Conservation (phyloP, 1,140 invertebrate genomes). For the Papilio aristodemus region DNA sequence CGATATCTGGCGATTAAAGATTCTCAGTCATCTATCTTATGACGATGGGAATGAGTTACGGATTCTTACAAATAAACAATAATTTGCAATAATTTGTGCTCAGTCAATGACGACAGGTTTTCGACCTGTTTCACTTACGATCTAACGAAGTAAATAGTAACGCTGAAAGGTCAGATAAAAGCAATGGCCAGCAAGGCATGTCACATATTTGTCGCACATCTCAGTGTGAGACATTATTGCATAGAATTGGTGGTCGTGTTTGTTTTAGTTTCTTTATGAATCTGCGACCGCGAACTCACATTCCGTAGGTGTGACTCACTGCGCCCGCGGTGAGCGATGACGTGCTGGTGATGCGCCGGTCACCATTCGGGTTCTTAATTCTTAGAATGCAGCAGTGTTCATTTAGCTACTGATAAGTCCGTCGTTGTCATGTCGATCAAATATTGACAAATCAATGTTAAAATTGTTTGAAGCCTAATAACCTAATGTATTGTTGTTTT, state of each 20-base stretch:
- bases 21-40: no score
- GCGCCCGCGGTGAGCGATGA: neutral
- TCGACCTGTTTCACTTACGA: no score
- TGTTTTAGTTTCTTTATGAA: conserved; percentile 4
- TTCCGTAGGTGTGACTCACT: neutral
- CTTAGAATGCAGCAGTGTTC: neutral
- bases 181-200: neutral
- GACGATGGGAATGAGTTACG: no score
- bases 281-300: neutral
- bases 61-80: no score
- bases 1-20: no score
- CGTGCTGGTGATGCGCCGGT: neutral
- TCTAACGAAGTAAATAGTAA: no score
- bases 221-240: neutral
- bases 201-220: neutral
- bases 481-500: no score
- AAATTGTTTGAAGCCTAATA: no score
- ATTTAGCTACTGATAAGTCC: no score
- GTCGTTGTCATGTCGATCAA: neutral
- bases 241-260: neutral
- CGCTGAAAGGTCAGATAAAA: no score
- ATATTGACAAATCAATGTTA: neutral
- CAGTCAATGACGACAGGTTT: no score
- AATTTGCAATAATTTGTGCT: no score
- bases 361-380: neutral